A percentile compares a stretch with the other conserved stretches of the same genome.
Conservation (phyloP, 2,888 invertebrate genomes). For the Ephialtes manifestator region DNA sequence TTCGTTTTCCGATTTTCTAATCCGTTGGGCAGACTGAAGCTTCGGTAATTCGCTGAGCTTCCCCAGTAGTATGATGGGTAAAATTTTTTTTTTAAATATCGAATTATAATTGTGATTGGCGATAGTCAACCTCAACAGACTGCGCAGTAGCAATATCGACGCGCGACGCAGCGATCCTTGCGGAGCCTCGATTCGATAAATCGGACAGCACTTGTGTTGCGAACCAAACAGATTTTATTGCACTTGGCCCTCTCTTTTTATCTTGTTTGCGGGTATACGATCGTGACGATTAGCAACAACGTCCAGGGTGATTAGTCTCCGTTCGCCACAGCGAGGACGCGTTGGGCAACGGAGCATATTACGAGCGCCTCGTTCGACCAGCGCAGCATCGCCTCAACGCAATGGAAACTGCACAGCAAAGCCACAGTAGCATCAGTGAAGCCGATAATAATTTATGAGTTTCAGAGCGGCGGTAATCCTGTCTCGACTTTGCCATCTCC, state of each 20-base stretch:
- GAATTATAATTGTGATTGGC: neutral
- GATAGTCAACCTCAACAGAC: neutral
- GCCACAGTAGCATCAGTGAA: neutral
- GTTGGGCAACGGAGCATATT: constrained; percentile 68
- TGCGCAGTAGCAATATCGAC: constrained; percentile 4
- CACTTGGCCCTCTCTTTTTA: constrained; percentile 20
- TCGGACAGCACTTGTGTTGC: neutral
- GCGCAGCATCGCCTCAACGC: neutral
- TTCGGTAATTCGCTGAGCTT: no score
- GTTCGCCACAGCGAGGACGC: constrained; percentile 69
- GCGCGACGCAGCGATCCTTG: neutral
- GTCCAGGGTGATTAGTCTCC: constrained; percentile 74
- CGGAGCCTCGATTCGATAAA: neutral
- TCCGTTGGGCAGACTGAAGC: no score
- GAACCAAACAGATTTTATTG: neutral
- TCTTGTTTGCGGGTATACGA: constrained; percentile 55
- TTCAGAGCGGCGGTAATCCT: neutral
- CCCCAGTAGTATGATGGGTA: no score
- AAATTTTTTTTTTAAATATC: no score
- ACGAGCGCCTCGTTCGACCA: constrained; percentile 30
- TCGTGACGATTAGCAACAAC: constrained; percentile 72
- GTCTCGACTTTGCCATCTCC: neutral
- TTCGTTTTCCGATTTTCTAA: no score
- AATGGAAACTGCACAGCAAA: neutral
- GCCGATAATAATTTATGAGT: constrained; percentile 50